These are phyloP conservation scores for Nylanderia fulva DNA, from an alignment of 1,140 invertebrate species.

Conservation along the genomic window DNA sequence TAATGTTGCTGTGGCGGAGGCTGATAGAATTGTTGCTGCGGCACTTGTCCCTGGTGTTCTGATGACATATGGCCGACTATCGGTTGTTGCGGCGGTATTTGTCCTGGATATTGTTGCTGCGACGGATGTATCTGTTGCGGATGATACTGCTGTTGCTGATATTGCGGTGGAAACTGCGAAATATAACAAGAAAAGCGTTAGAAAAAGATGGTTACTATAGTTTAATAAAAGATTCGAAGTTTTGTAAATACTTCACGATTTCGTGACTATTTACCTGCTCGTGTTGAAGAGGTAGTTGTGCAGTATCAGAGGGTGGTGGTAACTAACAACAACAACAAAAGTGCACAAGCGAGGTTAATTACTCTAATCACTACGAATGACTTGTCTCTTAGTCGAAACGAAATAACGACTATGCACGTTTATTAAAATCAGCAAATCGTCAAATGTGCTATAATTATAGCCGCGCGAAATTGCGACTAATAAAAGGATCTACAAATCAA, in stretches of 20 bases:
- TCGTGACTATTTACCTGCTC: constrained; percentile 67
- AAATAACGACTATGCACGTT: constrained; percentile 20
- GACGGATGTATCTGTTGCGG: constrained; percentile 41
- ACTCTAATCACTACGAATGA: constrained; percentile 70
- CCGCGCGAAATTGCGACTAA: not conserved
- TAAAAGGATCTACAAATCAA: constrained; percentile 13
- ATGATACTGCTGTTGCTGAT: constrained; percentile 61
- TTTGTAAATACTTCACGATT: not conserved
- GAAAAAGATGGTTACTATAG: not conserved
- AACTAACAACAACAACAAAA: constrained; percentile 77
- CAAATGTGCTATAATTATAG: constrained; percentile 34
- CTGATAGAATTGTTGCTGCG: constrained; percentile 63
- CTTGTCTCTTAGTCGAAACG: constrained; percentile 7
- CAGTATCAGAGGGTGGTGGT: constrained; percentile 71
- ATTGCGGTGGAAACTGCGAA: constrained; percentile 63
- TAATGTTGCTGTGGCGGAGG: constrained; percentile 68
- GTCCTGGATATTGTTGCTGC: constrained; percentile 71
- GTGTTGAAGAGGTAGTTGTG: constrained; percentile 61
- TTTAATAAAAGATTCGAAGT: not conserved
- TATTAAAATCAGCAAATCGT: not conserved
- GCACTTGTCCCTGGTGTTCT: constrained; percentile 57
- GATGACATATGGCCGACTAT: constrained; percentile 59
- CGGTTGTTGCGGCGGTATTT: constrained; percentile 70
- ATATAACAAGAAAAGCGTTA: not conserved
- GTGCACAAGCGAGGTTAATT: constrained; percentile 79